Percentiles rank a stretch among this genome's conserved stretches.
Evolutionary conservation across 2,113 vertebrate genomes (phyloP).

Genomic region (Bujurquina vittata): DNA sequence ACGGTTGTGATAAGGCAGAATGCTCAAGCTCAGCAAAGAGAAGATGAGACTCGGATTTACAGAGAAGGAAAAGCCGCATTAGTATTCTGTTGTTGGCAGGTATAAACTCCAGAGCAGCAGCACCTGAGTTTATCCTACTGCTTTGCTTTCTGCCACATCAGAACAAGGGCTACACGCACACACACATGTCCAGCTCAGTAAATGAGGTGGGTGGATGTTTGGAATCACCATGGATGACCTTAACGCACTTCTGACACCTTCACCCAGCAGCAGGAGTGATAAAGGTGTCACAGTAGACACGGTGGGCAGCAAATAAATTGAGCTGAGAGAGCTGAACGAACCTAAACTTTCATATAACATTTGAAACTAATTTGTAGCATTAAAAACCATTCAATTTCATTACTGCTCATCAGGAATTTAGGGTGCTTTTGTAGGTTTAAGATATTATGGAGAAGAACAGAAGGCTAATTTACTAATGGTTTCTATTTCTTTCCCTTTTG

Average conservation of each 20-base stretch:
- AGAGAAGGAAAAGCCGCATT: slow-evolving; percentile 32
- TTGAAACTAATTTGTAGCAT: slow-evolving; percentile 14
- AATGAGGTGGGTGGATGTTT: slow-evolving; percentile 44
- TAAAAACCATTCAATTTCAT: slow-evolving; percentile 24
- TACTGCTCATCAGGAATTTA: background rate
- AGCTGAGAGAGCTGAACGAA: background rate
- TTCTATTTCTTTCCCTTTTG: slow-evolving; percentile 46
- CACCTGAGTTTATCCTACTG: slow-evolving; percentile 15
- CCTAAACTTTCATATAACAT: background rate
- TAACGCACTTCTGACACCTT: slow-evolving; percentile 44
- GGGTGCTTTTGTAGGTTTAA: slow-evolving; percentile 19
- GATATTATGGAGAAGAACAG: slow-evolving; percentile 36
- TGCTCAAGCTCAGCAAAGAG: slow-evolving; percentile 47
- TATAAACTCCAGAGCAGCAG: slow-evolving; percentile 19
- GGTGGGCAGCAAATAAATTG: slow-evolving; percentile 1
- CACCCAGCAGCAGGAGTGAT: slow-evolving; percentile 28
- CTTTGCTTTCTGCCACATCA: slow-evolving; percentile 48
- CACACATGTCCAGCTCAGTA: slow-evolving; percentile 38
- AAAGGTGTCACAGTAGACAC: slow-evolving; percentile 24
- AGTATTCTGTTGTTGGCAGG: slow-evolving; percentile 51
- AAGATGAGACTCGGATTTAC: slow-evolving; percentile 19
- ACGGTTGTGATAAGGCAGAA: slow-evolving; percentile 47
- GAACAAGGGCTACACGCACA: slow-evolving; percentile 29
- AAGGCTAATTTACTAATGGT: slow-evolving; percentile 46
- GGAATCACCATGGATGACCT: slow-evolving; percentile 53